phyloP scores from a whole-genome alignment of 2,113 vertebrate genomes.

The Scytalopus superciliaris region DNA sequence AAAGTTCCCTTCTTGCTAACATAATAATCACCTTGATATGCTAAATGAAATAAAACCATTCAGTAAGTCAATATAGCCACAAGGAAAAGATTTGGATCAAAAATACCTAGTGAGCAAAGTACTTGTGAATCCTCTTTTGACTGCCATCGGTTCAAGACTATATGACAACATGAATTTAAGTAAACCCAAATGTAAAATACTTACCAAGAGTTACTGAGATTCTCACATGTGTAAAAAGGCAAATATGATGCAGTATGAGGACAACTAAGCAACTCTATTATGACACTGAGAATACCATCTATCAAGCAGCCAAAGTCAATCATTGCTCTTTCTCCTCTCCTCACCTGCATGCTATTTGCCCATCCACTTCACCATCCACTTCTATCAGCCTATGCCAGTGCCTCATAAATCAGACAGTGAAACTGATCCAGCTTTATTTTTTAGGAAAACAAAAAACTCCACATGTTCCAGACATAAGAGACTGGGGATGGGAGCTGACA shows the following conservation, averaged over 20 bases:
- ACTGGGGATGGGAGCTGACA: not conserved
- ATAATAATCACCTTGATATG: not conserved
- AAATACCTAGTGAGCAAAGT: not conserved
- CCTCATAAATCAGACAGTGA: not conserved
- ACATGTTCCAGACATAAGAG: not conserved
- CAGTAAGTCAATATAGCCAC: not conserved
- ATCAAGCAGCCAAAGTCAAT: not conserved
- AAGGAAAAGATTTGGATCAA: not conserved
- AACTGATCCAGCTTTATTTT: not conserved
- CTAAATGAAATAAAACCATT: not conserved
- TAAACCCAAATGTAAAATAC: not conserved
- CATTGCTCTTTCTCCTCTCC: not conserved
- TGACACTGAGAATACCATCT: not conserved
- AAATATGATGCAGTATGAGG: not conserved
- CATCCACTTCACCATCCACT: not conserved
- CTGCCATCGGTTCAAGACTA: not conserved
- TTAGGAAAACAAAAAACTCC: not conserved
- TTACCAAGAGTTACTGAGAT: not conserved
- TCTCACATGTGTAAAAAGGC: not conserved
- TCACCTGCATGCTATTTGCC: not conserved
- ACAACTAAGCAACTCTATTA: not conserved
- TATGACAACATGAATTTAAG: not conserved
- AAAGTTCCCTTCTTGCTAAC: not conserved
- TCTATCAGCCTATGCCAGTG: not conserved
- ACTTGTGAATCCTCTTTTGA: not conserved